Evolutionary conservation across 2,797 vertebrate species (phyloP).

Genomic region (Ctenopoma multispine): DNA sequence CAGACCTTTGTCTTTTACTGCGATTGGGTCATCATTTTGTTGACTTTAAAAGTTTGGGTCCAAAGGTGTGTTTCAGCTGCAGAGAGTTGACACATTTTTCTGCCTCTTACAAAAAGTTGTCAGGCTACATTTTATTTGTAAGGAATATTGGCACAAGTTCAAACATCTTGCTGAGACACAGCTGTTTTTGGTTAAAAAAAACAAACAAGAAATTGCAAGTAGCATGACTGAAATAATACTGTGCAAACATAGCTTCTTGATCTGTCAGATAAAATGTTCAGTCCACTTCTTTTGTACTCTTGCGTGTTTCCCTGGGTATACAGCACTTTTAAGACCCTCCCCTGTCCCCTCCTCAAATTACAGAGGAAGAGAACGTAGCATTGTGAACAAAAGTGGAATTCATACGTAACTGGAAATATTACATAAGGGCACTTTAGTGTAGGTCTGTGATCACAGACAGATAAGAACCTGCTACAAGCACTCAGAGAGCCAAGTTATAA

Average conservation of each 20-base stretch:
- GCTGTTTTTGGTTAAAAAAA: neutral
- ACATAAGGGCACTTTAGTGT: constrained; percentile 67
- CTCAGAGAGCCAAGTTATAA: constrained; percentile 51
- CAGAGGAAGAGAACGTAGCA: constrained; percentile 40
- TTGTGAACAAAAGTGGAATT: constrained; percentile 57
- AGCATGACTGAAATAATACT: neutral
- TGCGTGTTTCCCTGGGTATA: constrained; percentile 5
- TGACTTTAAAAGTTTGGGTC: constrained; percentile 31
- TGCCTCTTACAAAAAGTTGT: neutral
- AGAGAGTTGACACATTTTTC: neutral
- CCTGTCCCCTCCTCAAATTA: constrained; percentile 47
- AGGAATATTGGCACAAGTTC: neutral
- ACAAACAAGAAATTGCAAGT: neutral
- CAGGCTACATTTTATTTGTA: neutral
- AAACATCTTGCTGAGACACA: neutral
- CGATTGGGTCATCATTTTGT: neutral
- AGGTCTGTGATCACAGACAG: constrained; percentile 32
- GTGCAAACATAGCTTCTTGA: neutral
- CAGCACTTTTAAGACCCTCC: constrained; percentile 50
- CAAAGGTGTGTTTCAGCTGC: constrained; percentile 49
- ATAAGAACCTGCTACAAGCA: constrained; percentile 44
- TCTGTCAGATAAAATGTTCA: constrained; percentile 1
- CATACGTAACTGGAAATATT: constrained; percentile 61
- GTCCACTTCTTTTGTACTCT: neutral
- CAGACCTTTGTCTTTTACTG: neutral